These are phyloP conservation scores for Apostichopus californicus DNA, from an alignment of 35 echinoderm and acorn worm genomes.

Conservation along the genomic window DNA sequence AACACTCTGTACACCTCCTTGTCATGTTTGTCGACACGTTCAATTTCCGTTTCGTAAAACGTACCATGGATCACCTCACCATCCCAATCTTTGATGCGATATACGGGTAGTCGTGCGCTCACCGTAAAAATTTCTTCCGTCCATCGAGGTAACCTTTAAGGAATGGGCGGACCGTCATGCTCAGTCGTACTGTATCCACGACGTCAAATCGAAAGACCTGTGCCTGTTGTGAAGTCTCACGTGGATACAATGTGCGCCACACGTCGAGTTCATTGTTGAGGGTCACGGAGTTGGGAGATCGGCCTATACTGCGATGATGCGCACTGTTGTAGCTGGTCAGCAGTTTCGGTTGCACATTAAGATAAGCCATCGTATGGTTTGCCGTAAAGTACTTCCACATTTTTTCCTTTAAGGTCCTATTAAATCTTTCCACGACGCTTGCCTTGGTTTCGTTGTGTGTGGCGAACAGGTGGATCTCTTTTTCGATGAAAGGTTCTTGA, in stretches of 20 bases:
- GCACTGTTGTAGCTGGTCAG: background rate
- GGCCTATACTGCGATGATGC: too few relatives aligned
- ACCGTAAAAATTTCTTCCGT: too few relatives aligned
- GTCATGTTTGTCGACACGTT: background rate
- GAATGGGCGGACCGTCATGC: background rate
- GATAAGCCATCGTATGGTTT: too few relatives aligned
- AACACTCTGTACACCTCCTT: background rate
- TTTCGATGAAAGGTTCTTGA: constrained; percentile 26
- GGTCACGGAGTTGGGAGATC: background rate
- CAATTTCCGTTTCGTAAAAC: background rate
- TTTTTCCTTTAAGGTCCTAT: too few relatives aligned
- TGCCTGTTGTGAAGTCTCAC: background rate
- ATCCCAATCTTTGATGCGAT: too few relatives aligned
- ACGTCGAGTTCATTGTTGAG: too few relatives aligned
- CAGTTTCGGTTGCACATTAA: background rate
- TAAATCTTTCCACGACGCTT: too few relatives aligned
- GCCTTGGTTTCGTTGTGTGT: too few relatives aligned
- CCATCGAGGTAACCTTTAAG: too few relatives aligned
- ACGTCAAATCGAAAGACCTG: background rate
- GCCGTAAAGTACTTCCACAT: too few relatives aligned
- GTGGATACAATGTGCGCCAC: background rate
- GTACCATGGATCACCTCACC: too few relatives aligned
- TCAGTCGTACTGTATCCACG: background rate
- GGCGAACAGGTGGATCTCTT: constrained; percentile 25
- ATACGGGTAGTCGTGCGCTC: too few relatives aligned